Percentiles rank a stretch among this genome's conserved stretches.
Conservation (phyloP, 2,888 invertebrate genomes). For the Eristalis pertinax region DNA sequence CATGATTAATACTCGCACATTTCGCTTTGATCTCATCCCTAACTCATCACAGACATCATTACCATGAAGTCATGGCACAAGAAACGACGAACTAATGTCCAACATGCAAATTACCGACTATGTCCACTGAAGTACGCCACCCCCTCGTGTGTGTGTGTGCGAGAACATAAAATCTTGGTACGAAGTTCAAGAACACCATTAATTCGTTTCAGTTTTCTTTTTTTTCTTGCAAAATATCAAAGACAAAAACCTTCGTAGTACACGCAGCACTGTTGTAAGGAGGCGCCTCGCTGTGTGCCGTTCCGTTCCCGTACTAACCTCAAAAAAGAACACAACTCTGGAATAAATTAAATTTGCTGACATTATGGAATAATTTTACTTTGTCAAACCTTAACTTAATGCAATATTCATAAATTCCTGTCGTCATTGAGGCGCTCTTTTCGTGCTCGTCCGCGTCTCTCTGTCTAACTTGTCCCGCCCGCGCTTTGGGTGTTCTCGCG, state of each 20-base stretch:
- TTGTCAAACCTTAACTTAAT: conserved; percentile 72
- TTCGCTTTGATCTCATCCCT: conserved; percentile 18
- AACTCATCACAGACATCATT: conserved; percentile 40
- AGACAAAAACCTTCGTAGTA: conserved; percentile 58
- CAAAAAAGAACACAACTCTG: conserved; percentile 63
- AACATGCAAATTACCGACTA: conserved; percentile 59
- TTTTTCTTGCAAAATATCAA: conserved; percentile 39
- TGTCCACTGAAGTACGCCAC: neutral
- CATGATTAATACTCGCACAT: conserved; percentile 58
- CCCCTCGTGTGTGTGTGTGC: neutral
- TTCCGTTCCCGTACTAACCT: conserved; percentile 49
- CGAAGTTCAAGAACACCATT: conserved; percentile 67
- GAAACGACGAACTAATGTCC: conserved; percentile 51
- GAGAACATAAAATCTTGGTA: conserved; percentile 48
- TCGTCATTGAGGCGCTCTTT: conserved; percentile 46
- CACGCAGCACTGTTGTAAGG: conserved; percentile 28
- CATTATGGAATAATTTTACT: conserved; percentile 72
- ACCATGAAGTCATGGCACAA: conserved; percentile 42
- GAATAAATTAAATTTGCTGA: conserved; percentile 72
- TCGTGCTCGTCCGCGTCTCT: neutral
- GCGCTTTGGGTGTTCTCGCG: conserved; percentile 23
- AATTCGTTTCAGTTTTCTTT: conserved; percentile 54
- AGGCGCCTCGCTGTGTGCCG: conserved; percentile 35
- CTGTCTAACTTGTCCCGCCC: conserved; percentile 12
- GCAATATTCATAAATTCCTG: conserved; percentile 72